Conservation (phyloP, 2,113 vertebrate species). For the Spea multiplicata region DNA sequence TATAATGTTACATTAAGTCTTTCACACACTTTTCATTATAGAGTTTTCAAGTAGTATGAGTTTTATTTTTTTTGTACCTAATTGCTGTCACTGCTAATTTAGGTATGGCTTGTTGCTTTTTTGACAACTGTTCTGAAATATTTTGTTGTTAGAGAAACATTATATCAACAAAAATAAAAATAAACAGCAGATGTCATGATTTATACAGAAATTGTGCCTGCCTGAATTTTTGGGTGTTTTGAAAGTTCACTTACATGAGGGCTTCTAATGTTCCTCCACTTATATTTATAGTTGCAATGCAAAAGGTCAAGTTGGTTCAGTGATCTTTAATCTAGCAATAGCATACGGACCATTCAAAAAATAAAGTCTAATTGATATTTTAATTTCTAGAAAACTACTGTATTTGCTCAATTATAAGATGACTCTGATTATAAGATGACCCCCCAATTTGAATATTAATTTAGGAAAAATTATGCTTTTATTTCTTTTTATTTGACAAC, state of each 20-base stretch:
- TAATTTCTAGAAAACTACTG: too few species aligned
- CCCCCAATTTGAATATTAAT: too few species aligned
- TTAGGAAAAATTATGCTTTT: too few species aligned
- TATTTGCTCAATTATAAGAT: too few species aligned
- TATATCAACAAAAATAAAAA: slow-evolving; percentile 57
- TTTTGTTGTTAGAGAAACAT: slow-evolving; percentile 58
- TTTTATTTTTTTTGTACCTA: too few species aligned
- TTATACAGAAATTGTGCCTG: slow-evolving; percentile 67
- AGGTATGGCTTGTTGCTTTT: slow-evolving; percentile 65
- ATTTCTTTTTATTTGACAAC: too few species aligned
- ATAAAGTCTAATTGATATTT: too few species aligned
- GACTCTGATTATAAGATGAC: too few species aligned
- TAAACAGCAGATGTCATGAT: slow-evolving; percentile 70
- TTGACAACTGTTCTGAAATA: slow-evolving; percentile 64
- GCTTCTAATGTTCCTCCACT: slow-evolving; percentile 1
- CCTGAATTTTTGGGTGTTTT: slow-evolving; percentile 47
- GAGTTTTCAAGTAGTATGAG: slow-evolving; percentile 56
- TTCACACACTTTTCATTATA: slow-evolving; percentile 36
- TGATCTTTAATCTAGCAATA: too few species aligned
- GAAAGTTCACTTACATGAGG: slow-evolving; percentile 15
- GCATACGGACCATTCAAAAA: too few species aligned
- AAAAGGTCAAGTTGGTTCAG: too few species aligned
- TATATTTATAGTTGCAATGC: neutral
- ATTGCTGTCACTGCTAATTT: slow-evolving; percentile 69
- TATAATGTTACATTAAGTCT: neutral